These are phyloP conservation scores for Beaufortia kweichowensis DNA, from an alignment of 2,113 vertebrate genomes.

Conservation along the genomic window DNA sequence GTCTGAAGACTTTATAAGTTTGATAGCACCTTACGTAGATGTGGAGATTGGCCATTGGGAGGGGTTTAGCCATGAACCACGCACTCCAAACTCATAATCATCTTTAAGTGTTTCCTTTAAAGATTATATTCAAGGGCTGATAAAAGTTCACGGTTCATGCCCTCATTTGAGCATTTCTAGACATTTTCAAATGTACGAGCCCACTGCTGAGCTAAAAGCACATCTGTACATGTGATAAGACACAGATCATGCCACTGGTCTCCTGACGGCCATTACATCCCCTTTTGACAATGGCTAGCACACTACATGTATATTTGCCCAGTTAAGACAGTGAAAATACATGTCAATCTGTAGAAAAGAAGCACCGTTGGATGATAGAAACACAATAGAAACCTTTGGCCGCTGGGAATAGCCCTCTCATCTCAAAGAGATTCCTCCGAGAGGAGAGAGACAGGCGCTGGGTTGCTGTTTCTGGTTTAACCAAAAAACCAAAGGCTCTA, in stretches of 20 bases:
- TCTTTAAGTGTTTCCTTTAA: not conserved
- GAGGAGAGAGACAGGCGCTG: slow-evolving; percentile 43
- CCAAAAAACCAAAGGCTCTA: slow-evolving; percentile 56
- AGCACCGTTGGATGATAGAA: slow-evolving; percentile 63
- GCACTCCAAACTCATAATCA: not conserved
- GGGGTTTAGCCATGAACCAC: slow-evolving; percentile 44
- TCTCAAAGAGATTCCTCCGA: slow-evolving; percentile 37
- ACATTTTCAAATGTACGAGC: slow-evolving; percentile 28
- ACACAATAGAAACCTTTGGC: slow-evolving; percentile 56
- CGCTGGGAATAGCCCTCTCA: slow-evolving; percentile 47
- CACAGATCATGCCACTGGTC: slow-evolving; percentile 35
- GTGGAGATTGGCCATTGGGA: slow-evolving; percentile 47
- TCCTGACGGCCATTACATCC: slow-evolving; percentile 40
- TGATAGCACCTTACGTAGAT: slow-evolving; percentile 51
- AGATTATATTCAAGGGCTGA: slow-evolving; percentile 4
- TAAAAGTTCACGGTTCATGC: slow-evolving; percentile 24
- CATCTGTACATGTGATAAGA: slow-evolving; percentile 26
- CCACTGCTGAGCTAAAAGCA: not conserved
- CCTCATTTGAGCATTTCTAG: slow-evolving; percentile 16
- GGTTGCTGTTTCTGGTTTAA: slow-evolving; percentile 50
- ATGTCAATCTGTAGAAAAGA: slow-evolving; percentile 54
- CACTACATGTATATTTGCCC: slow-evolving; percentile 40
- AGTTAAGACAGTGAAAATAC: slow-evolving; percentile 56
- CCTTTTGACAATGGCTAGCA: slow-evolving; percentile 42
- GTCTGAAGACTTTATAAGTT: slow-evolving; percentile 49